phyloP scores from a whole-genome alignment of 2,113 vertebrate genomes.

The Coptodon rendalli region DNA sequence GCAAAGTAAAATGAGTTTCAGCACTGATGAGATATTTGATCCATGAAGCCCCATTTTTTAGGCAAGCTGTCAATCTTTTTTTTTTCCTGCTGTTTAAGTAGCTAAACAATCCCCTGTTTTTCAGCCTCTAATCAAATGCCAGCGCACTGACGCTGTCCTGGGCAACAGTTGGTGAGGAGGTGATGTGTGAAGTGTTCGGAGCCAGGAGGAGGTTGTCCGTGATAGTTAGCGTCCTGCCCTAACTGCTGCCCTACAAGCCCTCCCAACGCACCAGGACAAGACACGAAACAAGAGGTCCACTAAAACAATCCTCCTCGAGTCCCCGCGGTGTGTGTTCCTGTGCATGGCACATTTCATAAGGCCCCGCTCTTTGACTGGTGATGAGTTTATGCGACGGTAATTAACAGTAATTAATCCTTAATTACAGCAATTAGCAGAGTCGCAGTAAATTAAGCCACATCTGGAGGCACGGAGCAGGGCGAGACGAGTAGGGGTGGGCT shows the following conservation, averaged over 20 bases:
- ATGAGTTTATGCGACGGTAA: slow-evolving; percentile 99
- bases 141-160: slow-evolving; percentile 3
- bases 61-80: neutral
- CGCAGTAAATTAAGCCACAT: slow-evolving; percentile 99
- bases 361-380: slow-evolving; percentile 99
- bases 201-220: slow-evolving; percentile 44
- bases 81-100: neutral
- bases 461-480: slow-evolving; percentile 88
- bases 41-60: neutral
- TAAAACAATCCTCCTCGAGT: slow-evolving; percentile 37
- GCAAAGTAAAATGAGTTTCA: neutral
- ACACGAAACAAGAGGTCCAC: slow-evolving; percentile 57
- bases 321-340: slow-evolving; percentile 72
- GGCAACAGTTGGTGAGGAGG: slow-evolving; percentile 54
- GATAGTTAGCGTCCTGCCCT: slow-evolving; percentile 56
- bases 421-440: slow-evolving; percentile 99
- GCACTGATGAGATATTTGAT: neutral
- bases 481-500: slow-evolving; percentile 76
- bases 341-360: slow-evolving; percentile 98
- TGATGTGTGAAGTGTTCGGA: slow-evolving; percentile 35
- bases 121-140: slow-evolving; percentile 10
- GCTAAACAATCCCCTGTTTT: neutral
- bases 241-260: slow-evolving; percentile 63
- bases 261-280: slow-evolving; percentile 40
- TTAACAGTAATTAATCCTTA: slow-evolving; percentile 99